Conservation (phyloP, 2,888 invertebrate genomes). For the Cataglyphis altisquamis region DNA sequence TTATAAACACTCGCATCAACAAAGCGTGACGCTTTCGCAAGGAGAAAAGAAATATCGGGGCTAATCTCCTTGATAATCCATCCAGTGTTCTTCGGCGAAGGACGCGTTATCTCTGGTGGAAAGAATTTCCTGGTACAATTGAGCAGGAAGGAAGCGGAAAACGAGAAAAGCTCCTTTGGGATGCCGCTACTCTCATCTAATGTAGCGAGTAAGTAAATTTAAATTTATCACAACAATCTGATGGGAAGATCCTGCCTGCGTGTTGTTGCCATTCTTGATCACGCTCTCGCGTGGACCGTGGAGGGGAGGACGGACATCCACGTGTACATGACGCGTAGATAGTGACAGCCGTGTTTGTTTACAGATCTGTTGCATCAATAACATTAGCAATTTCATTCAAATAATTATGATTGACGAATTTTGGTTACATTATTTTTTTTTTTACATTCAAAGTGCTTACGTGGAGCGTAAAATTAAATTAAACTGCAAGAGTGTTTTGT, state of each 20-base stretch:
- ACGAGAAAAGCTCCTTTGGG: constrained; percentile 3
- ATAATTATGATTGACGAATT: background rate
- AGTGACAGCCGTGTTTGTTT: constrained; percentile 37
- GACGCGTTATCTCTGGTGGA: background rate
- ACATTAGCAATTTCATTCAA: background rate
- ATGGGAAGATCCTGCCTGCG: background rate
- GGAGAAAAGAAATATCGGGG: background rate
- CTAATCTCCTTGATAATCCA: background rate
- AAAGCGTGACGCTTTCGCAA: constrained; percentile 27
- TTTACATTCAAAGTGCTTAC: background rate
- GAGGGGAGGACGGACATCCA: constrained; percentile 22
- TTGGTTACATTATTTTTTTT: background rate
- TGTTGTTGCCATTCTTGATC: constrained; percentile 6
- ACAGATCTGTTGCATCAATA: constrained; percentile 32
- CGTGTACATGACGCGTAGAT: constrained; percentile 42
- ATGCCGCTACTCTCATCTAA: constrained; percentile 9
- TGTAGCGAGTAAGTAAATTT: constrained; percentile 37
- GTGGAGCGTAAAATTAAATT: background rate
- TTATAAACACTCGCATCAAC: background rate
- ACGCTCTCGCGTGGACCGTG: background rate
- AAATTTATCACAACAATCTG: background rate
- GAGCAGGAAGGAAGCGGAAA: background rate
- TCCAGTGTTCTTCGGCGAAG: background rate
- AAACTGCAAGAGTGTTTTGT: background rate
- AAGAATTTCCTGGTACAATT: background rate